A percentile compares a stretch with the other conserved stretches of the same genome.
These are phyloP conservation scores for Folsomia manolachei DNA, from an alignment of 2,888 invertebrate genomes.

Conservation along the genomic window DNA sequence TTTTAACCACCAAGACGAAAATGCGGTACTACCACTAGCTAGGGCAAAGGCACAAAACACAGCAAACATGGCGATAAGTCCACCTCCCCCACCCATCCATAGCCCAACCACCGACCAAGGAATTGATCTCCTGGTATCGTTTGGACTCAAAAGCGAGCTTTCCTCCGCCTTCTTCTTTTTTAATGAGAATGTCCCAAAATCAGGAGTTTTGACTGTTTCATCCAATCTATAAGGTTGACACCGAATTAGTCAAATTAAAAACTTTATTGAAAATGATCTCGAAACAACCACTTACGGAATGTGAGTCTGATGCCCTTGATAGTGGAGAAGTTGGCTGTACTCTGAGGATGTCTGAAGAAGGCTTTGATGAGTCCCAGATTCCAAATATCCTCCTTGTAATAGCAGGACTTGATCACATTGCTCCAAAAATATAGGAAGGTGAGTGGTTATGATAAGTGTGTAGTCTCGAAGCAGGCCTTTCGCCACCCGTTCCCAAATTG, in stretches of 20 bases:
- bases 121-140: not conserved
- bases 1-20: conserved; percentile 63
- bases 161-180: not conserved
- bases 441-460: conserved; percentile 63
- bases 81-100: conserved; percentile 61
- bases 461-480: conserved; percentile 58
- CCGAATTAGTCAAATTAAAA: conserved; percentile 27
- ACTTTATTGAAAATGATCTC: too few species aligned
- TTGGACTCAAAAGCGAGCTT: not conserved
- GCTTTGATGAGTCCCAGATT: conserved; percentile 59
- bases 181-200: not conserved
- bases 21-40: conserved; percentile 59
- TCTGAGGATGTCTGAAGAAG: conserved; percentile 53
- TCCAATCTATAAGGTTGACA: not conserved
- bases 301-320: not conserved
- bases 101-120: conserved; percentile 52
- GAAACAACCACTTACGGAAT: not conserved
- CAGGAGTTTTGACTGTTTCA: not conserved
- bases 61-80: conserved; percentile 55
- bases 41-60: conserved; percentile 56
- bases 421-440: conserved; percentile 62
- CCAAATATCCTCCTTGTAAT: conserved; percentile 60
- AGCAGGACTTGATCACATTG: conserved; percentile 62
- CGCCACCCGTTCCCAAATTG: conserved; percentile 60
- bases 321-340: conserved; percentile 19